These are phyloP conservation scores for Nipponia nippon DNA, from an alignment of 2,113 vertebrate genomes.

Conservation along the genomic window DNA sequence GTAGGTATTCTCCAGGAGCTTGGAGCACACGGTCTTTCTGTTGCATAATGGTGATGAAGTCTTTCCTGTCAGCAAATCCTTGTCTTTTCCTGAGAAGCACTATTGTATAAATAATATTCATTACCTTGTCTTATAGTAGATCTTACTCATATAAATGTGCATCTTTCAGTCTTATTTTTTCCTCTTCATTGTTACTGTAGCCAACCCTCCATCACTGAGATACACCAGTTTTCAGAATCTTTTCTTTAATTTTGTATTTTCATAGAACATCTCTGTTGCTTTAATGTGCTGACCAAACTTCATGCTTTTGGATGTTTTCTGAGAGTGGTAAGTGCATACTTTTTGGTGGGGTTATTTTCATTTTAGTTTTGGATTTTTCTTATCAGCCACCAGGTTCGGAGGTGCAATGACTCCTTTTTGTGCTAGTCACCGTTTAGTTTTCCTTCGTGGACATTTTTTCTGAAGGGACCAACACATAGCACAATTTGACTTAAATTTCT, in stretches of 20 bases:
- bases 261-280: neutral
- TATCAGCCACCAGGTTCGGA: neutral
- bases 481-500: conserved; percentile 17
- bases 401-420: neutral
- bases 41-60: neutral
- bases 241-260: neutral
- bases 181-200: neutral
- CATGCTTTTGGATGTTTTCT: neutral
- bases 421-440: neutral
- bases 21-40: neutral
- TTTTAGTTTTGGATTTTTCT: neutral
- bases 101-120: neutral
- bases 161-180: neutral
- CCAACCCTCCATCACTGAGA: neutral
- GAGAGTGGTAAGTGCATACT: neutral
- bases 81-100: neutral
- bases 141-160: neutral
- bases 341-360: neutral
- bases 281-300: neutral
- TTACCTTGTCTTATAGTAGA: neutral
- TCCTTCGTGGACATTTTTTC: neutral
- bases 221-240: neutral
- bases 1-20: neutral
- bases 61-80: neutral
- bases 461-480: conserved; percentile 39